Conservation (phyloP, 1,140 invertebrate genomes). For the Drosophila grimshawi region DNA sequence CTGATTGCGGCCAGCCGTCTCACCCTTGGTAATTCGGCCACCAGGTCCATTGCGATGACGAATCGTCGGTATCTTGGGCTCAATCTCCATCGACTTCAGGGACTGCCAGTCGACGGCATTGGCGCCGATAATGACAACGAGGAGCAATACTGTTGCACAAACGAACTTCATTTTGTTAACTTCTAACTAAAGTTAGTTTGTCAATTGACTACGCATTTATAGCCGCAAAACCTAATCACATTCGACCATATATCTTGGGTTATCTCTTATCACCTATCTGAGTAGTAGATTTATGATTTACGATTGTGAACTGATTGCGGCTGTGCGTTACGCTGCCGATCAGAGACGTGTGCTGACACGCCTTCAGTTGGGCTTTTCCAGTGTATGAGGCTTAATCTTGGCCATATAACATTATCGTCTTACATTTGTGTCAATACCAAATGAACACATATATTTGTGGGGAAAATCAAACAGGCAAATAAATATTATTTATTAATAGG, state of each 20-base stretch:
- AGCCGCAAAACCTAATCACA: not conserved
- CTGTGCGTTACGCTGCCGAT: not conserved
- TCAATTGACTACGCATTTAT: slow-evolving; percentile 33
- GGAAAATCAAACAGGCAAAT: slow-evolving; percentile 5
- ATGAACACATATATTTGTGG: not conserved
- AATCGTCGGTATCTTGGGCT: slow-evolving; percentile 19
- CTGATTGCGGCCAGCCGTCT: slow-evolving; percentile 79
- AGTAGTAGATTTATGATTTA: slow-evolving; percentile 29
- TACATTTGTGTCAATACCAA: slow-evolving; percentile 6
- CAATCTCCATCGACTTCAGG: slow-evolving; percentile 39
- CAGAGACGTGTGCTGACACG: not conserved
- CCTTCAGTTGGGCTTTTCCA: slow-evolving; percentile 6
- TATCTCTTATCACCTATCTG: slow-evolving; percentile 11
- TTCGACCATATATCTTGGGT: slow-evolving; percentile 22
- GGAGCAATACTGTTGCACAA: slow-evolving; percentile 15
- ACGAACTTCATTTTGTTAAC: slow-evolving; percentile 40
- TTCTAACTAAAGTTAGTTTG: slow-evolving; percentile 25
- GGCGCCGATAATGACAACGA: slow-evolving; percentile 29
- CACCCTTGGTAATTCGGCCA: slow-evolving; percentile 73
- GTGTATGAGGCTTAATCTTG: not conserved
- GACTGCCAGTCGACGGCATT: slow-evolving; percentile 35
- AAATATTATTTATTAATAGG: slow-evolving; percentile 7
- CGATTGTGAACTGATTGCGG: not conserved
- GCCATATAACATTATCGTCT: not conserved
- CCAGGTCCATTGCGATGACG: slow-evolving; percentile 9